A percentile compares a stretch with the other conserved stretches of the same genome.
Evolutionary conservation across 2,797 vertebrate species (phyloP).

Genomic region (Helarctos malayanus): DNA sequence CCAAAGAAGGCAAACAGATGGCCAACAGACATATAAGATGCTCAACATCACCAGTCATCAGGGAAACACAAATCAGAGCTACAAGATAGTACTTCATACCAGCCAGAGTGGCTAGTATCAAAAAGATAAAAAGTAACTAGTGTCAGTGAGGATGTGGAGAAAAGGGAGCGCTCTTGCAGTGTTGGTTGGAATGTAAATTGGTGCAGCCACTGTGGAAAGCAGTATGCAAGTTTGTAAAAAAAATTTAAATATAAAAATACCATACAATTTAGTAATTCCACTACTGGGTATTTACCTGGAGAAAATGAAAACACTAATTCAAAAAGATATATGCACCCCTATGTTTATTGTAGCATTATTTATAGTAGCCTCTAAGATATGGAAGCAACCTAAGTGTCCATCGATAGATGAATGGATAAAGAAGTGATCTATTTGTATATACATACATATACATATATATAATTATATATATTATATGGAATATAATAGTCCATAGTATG

Average conservation of each 20-base stretch:
- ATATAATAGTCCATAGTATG: too few species aligned
- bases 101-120: background rate
- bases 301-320: background rate
- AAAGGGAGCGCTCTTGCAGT: background rate
- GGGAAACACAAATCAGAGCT: background rate
- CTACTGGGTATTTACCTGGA: background rate
- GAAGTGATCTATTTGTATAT: too few species aligned
- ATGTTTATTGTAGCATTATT: too few species aligned
- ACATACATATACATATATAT: too few species aligned
- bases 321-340: too few species aligned
- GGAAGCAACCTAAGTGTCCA: too few species aligned
- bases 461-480: too few species aligned
- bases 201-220: background rate
- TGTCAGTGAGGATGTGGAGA: background rate
- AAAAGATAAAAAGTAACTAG: background rate
- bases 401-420: too few species aligned
- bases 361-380: too few species aligned
- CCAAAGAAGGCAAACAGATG: background rate
- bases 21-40: background rate
- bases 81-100: background rate
- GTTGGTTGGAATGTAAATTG: background rate
- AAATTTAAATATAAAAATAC: background rate
- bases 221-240: background rate
- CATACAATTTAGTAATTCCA: background rate
- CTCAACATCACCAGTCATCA: background rate